phyloP scores from a whole-genome alignment of 2,888 invertebrate genomes.

The Ramazzottius varieornatus region DNA sequence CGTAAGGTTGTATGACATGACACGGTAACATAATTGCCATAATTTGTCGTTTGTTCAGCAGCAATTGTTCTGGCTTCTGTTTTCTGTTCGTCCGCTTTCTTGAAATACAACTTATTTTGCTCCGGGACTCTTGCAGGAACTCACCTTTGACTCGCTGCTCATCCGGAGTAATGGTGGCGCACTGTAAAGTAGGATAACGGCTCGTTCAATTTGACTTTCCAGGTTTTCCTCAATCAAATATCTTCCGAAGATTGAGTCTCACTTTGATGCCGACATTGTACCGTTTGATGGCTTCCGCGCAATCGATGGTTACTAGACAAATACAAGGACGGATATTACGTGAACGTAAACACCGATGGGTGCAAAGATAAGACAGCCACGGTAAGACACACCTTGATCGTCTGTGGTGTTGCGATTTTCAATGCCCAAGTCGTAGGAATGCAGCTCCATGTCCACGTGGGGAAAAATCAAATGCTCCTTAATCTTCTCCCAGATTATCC shows the following conservation, averaged over 20 bases:
- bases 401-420: constrained; percentile 75
- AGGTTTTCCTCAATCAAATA: too few species aligned
- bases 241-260: too few species aligned
- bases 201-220: too few species aligned
- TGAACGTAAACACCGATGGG: neutral
- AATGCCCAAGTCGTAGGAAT: constrained; percentile 77
- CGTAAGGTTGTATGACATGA: too few species aligned
- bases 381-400: constrained; percentile 41
- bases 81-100: too few species aligned
- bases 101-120: too few species aligned
- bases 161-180: constrained; percentile 90
- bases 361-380: neutral
- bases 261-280: constrained; percentile 85
- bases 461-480: constrained; percentile 88
- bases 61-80: too few species aligned
- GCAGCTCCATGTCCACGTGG: constrained; percentile 74
- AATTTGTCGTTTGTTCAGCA: too few species aligned
- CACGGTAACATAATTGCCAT: too few species aligned
- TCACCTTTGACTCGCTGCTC: constrained; percentile 60
- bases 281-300: constrained; percentile 79
- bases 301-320: constrained; percentile 55
- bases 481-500: constrained; percentile 93
- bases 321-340: neutral
- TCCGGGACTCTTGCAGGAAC: too few species aligned
- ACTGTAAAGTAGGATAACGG: constrained; percentile 23